These are phyloP conservation scores for Gallinago nigripennis DNA, from an alignment of 2,797 vertebrate species.

Conservation along the genomic window DNA sequence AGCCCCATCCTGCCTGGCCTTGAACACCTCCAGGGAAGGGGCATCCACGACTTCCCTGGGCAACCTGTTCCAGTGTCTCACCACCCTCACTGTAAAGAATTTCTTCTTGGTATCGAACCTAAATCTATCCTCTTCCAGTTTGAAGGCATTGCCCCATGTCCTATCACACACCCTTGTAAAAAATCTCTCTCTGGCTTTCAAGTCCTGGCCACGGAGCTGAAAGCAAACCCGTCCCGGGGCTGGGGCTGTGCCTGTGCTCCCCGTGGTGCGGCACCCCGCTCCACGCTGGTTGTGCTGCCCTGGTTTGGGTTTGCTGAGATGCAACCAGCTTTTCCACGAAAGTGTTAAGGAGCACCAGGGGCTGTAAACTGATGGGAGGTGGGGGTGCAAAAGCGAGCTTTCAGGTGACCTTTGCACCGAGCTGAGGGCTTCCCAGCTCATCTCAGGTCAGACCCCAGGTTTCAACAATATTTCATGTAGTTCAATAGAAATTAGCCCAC, in stretches of 20 bases:
- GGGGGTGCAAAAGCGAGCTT: not conserved
- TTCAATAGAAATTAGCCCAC: fast-evolving
- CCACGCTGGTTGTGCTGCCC: fast-evolving
- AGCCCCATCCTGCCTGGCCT: too few relatives aligned
- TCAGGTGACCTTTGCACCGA: fast-evolving
- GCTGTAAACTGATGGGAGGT: too few relatives aligned
- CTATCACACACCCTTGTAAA: not conserved
- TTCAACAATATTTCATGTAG: fast-evolving
- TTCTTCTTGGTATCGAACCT: not conserved
- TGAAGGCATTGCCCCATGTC: not conserved
- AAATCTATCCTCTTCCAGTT: not conserved
- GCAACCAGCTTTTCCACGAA: fast-evolving
- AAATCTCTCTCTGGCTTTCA: not conserved
- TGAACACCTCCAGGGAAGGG: too few relatives aligned
- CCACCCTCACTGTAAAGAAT: not conserved
- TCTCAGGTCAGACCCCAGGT: not conserved
- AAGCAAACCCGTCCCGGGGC: fast-evolving
- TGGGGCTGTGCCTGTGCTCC: not conserved
- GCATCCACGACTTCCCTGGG: not conserved
- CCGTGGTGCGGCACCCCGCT: fast-evolving
- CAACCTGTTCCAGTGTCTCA: not conserved
- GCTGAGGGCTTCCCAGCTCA: not conserved
- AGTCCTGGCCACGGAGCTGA: not conserved
- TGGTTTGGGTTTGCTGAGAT: fast-evolving
- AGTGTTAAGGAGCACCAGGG: fast-evolving